Evolutionary conservation across 2,797 vertebrate genomes (phyloP), one percentile per base, ranked within the genome.

Genomic region (Crypturellus tataupa): DNA sequence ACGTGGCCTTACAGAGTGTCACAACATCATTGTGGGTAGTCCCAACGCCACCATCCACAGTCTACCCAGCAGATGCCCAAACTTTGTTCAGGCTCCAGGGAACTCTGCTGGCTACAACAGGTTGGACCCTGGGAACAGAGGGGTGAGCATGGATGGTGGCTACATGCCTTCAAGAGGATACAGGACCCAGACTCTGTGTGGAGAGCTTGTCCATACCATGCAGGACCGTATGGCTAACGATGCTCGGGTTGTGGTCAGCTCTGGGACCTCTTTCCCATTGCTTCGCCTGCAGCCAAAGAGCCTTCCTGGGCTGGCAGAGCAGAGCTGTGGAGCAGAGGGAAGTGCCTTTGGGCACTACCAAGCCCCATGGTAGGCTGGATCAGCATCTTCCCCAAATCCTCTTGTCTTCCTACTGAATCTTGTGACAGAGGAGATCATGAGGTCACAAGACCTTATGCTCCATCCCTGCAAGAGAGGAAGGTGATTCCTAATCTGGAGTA

Each of bases 391-490:
- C n/a, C 39, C 24, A 0, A 24, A 25, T 44, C 29, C 33, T 56
- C 55, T 76, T 47, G 29, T 18, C 27, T 69, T 84, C 83, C 24
- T 4, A 1, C 42, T n/a, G 33, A 25, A 7, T n/a, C 10, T 31
- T 67, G 25, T 1, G 0, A 20, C 67, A 6, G 2, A 10, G 58
- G 8, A 24, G 8, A 0, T 19, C 6, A 7, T 4, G 1, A 1
- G 19, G 49, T 13, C 75, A 40, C 27, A 21, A 17, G 49, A 15
- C 72, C n/a, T n/a, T n/a, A n/a, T n/a, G n/a, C 35, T 71, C 46
- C 24, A 35, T 29, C 60, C 44, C 75, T 37, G 21, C 60, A 23
- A 33, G 21, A 12, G 15, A 1, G 2, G 27, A 67, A 88, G 72
- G 55, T 46, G 15, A 24, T 78, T 81, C 23, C 85, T 33, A 18